A percentile compares a stretch with the other conserved stretches of the same genome.
These are phyloP conservation scores for Spilogale gracilis DNA, from an alignment of 2,113 vertebrate genomes.

Conservation along the genomic window DNA sequence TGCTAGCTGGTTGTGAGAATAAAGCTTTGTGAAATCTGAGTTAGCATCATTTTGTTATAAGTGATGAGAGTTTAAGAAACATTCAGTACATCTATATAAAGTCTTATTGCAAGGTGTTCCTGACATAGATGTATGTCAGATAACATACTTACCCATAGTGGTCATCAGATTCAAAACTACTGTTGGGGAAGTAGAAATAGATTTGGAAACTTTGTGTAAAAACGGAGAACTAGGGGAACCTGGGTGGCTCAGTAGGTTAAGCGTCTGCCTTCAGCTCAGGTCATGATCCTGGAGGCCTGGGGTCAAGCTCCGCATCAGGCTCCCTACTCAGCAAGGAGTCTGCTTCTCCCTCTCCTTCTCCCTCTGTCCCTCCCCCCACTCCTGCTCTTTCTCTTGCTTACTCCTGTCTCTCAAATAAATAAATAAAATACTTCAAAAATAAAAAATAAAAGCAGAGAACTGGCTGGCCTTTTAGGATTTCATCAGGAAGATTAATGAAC, in stretches of 20 bases:
- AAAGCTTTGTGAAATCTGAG: slow-evolving; percentile 44
- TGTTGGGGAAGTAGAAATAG: background rate
- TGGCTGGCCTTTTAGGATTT: background rate
- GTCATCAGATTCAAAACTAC: slow-evolving; percentile 28
- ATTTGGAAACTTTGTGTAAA: slow-evolving; percentile 30
- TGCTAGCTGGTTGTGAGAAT: background rate
- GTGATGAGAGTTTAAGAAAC: background rate
- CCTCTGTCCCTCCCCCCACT: too few relatives aligned
- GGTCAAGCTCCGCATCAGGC: too few relatives aligned
- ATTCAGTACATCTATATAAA: background rate
- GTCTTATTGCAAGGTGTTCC: background rate
- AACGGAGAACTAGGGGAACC: background rate
- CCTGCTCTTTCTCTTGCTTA: too few relatives aligned
- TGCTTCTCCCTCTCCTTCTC: too few relatives aligned
- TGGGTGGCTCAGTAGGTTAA: too few relatives aligned
- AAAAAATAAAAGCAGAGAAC: background rate
- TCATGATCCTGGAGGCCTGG: too few relatives aligned
- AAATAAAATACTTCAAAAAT: background rate
- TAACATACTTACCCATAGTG: background rate
- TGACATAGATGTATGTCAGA: background rate
- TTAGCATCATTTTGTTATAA: background rate
- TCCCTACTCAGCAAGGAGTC: too few relatives aligned
- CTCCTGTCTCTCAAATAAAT: too few relatives aligned
- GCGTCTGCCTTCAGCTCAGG: too few relatives aligned
- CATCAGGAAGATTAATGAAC: background rate